A percentile compares a stretch with the other conserved stretches of the same genome.
Evolutionary conservation across 2,797 vertebrate species (phyloP).

Genomic region (Sorex maritimensis): DNA sequence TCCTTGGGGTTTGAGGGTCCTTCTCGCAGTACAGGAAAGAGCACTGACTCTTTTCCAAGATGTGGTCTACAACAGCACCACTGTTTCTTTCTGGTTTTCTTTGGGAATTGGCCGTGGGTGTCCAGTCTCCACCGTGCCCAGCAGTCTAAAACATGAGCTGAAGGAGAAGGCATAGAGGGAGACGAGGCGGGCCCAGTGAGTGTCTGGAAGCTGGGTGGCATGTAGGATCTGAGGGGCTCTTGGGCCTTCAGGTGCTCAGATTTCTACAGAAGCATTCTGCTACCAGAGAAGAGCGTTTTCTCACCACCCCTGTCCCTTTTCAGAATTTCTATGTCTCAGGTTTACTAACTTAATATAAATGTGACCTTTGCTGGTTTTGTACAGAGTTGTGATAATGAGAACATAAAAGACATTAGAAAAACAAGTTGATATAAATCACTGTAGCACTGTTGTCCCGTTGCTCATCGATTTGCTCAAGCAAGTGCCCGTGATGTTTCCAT

Average conservation of each 20-base stretch:
- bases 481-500: no score
- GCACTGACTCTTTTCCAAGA: neutral
- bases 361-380: neutral
- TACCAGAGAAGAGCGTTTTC: neutral
- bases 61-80: neutral
- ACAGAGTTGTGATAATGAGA: neutral
- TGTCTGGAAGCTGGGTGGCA: no score
- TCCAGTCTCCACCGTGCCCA: neutral
- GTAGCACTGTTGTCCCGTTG: no score
- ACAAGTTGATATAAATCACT: no score
- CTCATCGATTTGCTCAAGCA: no score
- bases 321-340: neutral
- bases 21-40: neutral
- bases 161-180: no score
- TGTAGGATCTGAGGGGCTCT: no score
- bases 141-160: neutral
- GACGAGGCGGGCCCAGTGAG: no score
- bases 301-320: neutral
- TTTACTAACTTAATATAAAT: conserved; percentile 14
- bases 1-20: no score
- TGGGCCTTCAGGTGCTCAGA: neutral
- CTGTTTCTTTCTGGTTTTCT: neutral
- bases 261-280: neutral
- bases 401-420: no score
- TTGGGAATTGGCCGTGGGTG: neutral